Evolutionary conservation across 2,888 invertebrate genomes (phyloP).

Genomic region (Marronus borbonicus): DNA sequence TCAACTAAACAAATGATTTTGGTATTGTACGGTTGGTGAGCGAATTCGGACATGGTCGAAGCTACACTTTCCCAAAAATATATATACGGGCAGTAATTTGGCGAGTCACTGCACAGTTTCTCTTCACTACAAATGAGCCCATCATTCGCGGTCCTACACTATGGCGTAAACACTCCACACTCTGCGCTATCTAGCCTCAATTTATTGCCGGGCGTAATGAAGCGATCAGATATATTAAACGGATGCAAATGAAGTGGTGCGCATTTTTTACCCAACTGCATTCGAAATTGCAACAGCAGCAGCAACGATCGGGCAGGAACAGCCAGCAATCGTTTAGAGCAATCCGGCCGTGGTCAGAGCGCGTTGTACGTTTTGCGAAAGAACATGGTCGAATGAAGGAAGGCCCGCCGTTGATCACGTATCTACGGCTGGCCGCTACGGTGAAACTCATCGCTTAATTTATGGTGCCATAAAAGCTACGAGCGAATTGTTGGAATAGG

Average conservation of each 20-base stretch:
- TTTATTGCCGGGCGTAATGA: conserved; percentile 59
- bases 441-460: conserved; percentile 44
- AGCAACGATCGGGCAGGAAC: not conserved
- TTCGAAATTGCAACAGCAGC: conserved; percentile 22
- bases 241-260: conserved; percentile 55
- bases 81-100: conserved; percentile 54
- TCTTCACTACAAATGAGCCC: conserved; percentile 56
- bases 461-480: conserved; percentile 42
- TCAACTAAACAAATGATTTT: not conserved
- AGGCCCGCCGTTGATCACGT: conserved; percentile 28
- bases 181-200: conserved; percentile 50
- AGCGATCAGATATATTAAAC: conserved; percentile 60
- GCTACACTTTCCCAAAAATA: conserved; percentile 47
- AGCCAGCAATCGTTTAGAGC: not conserved
- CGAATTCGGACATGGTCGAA: not conserved
- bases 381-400: conserved; percentile 44
- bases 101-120: conserved; percentile 46
- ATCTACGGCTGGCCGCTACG: conserved; percentile 22
- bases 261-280: conserved; percentile 35
- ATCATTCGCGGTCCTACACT: conserved; percentile 56
- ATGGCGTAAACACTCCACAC: conserved; percentile 55
- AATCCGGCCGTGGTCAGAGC: not conserved
- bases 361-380: conserved; percentile 34
- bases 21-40: not conserved
- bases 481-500: conserved; percentile 41